Evolutionary conservation across 2,797 vertebrate species (phyloP), one percentile per base, ranked within the genome.

Genomic region (Balearica regulorum): DNA sequence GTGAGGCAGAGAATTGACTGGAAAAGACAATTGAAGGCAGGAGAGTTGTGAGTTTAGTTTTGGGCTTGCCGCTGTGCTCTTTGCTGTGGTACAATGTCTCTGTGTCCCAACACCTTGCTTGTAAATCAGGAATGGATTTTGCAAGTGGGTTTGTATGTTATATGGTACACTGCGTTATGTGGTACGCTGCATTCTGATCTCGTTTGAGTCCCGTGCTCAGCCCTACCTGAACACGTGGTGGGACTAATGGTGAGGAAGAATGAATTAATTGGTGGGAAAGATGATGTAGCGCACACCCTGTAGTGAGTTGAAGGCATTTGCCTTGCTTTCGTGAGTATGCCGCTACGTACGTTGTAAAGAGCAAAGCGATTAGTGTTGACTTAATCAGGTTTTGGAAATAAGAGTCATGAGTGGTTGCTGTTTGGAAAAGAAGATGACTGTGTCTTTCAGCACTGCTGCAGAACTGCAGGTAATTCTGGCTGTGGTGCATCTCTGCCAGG

Each of bases 121-220:
- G 33, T 80, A 70, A 66, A 46, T 28, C 22, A 55, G 79, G 75
- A 68, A 10, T 1, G 6, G 64, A 6, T 80, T 82, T 53, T 68
- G 37, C 24, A 17, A 11, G 41, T 0, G 0, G 16, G 8, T 58
- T 80, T 68, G 21, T 61, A 10, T 0, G 1, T 75, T 57, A 0
- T 0, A 4, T 9, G 15, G 37, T 53, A 25, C 6, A 1, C 31
- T 66, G 41, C 22, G 1, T 71, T 57, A 0, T 0, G 3, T 8
- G 15, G 37, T 41, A 25, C 5, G 2, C 33, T 66, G 41, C 26
- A 0, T 54, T 35, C 71, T 77, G 46, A 20, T 60, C 28, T 89
- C 6, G 1, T 12, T 29, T 0, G 0, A 69, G 39, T 25, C 46
- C 54, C 7, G 2, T 49, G 80, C 58, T 78, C 49, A 57, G 6